Base-by-base conservation (phyloP, 1,140 invertebrate species). In the Lasioglossum albipes region DNA sequence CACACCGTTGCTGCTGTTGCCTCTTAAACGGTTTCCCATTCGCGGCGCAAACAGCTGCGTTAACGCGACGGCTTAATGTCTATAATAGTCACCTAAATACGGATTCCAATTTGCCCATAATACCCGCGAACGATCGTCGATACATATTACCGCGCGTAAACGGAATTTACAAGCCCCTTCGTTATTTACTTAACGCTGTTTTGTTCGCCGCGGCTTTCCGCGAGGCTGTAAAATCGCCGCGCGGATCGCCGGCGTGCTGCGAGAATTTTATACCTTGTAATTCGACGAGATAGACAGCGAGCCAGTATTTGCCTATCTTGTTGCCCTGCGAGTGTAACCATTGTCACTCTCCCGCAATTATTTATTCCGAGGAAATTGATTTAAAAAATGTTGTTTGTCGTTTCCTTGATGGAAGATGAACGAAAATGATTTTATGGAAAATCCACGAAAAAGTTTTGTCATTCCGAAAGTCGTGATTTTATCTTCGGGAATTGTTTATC, bases 1-100 rank as follows among this genome's bases (percentile, higher is more conserved):
- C 1, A 36, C 36, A 5, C 31, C n/a, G n/a, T n/a, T n/a, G 20
- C 2, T 12, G 13, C 62, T 18, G 12, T 42, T 13, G 36, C 49
- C 16, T 7, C 65, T 22, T 59, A 45, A 77, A 69, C 54, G 67
- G 45, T 71, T 62, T 7, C 36, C 52, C 57, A 49, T 77, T 69
- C 22, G 22, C 22, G 41, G 41, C 66, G 57, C 69, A 77, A 77
- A 77, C 68, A 42, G 66, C 22, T 22, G 22, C 75, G 57, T 62
- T 71, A 77, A 77, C 67, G 75, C 20, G 42, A 49, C 67, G 20
- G 41, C 67, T 61, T 77, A 77, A 77, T 77, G 27, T 20, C 75
- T 62, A 71, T 77, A 71, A 77, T 77, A 77, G 67, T 77, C 75
- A 71, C 68, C 42, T 77, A 71, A 77, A 77, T 77, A 77, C 75